phyloP scores from a whole-genome alignment of 2,113 vertebrate species.

The Menura novaehollandiae region DNA sequence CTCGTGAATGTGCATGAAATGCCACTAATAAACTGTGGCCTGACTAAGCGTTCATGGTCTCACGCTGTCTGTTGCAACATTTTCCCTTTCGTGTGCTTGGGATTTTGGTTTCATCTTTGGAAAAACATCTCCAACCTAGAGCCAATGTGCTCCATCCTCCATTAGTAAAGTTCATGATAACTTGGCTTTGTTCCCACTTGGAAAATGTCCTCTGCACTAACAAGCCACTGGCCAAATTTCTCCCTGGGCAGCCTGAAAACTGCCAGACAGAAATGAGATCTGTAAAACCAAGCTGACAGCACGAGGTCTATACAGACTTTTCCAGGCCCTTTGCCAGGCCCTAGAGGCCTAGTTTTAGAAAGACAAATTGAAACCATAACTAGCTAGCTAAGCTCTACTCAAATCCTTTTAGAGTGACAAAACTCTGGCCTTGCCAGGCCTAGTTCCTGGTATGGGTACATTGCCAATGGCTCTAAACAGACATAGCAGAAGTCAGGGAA shows the following conservation, averaged over 20 bases:
- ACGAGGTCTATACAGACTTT: background rate
- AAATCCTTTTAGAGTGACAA: background rate
- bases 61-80: fast-evolving
- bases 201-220: background rate
- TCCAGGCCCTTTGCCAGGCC: slow-evolving; percentile 47
- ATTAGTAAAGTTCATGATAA: background rate
- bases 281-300: slow-evolving; percentile 34
- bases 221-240: slow-evolving; percentile 16
- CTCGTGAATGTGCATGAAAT: background rate
- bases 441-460: background rate
- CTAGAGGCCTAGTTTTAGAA: slow-evolving; percentile 48
- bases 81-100: background rate
- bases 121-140: background rate
- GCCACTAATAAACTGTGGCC: background rate
- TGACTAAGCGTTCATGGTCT: background rate
- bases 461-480: background rate
- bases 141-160: background rate
- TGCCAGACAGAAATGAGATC: slow-evolving; percentile 43
- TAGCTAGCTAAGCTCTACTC: background rate
- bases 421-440: background rate
- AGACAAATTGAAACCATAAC: slow-evolving; percentile 43
- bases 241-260: slow-evolving; percentile 30
- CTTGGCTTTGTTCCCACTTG: background rate
- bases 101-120: background rate
- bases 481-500: background rate